These are phyloP conservation scores for Chrysotoxum bicinctum DNA, from an alignment of 2,888 invertebrate genomes.

Conservation along the genomic window DNA sequence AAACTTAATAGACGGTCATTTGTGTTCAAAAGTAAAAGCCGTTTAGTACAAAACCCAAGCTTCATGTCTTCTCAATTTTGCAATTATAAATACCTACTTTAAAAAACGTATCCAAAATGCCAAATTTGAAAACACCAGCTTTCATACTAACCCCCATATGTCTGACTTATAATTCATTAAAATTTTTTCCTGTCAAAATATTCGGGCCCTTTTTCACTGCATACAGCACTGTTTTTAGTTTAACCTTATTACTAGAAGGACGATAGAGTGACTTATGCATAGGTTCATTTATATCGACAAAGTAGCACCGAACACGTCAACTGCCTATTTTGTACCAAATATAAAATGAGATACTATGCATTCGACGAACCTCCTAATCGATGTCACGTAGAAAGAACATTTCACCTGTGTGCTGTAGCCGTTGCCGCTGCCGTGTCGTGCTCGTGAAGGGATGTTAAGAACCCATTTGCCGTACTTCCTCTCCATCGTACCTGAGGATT, in stretches of 20 bases:
- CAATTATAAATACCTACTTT: too few species aligned
- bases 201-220: background rate
- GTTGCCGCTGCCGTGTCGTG: background rate
- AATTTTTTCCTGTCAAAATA: too few species aligned
- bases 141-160: too few species aligned
- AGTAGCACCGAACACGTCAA: slow-evolving; percentile 62
- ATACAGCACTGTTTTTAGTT: slow-evolving; percentile 7
- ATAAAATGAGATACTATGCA: slow-evolving; percentile 67
- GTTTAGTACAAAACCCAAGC: too few species aligned
- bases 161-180: too few species aligned
- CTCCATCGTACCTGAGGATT: slow-evolving; percentile 58
- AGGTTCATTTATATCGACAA: slow-evolving; percentile 36
- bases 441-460: slow-evolving; percentile 28
- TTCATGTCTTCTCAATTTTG: too few species aligned
- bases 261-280: slow-evolving; percentile 33
- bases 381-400: slow-evolving; percentile 66
- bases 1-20: too few species aligned
- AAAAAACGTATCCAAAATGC: too few species aligned
- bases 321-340: slow-evolving; percentile 68
- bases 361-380: slow-evolving; percentile 68
- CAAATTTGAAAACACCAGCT: too few species aligned
- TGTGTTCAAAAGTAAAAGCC: too few species aligned
- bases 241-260: slow-evolving; percentile 65
- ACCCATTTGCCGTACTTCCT: slow-evolving; percentile 52
- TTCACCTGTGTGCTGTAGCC: slow-evolving; percentile 41